phyloP scores from a whole-genome alignment of 2,113 vertebrate species.

The Morone chrysops region DNA sequence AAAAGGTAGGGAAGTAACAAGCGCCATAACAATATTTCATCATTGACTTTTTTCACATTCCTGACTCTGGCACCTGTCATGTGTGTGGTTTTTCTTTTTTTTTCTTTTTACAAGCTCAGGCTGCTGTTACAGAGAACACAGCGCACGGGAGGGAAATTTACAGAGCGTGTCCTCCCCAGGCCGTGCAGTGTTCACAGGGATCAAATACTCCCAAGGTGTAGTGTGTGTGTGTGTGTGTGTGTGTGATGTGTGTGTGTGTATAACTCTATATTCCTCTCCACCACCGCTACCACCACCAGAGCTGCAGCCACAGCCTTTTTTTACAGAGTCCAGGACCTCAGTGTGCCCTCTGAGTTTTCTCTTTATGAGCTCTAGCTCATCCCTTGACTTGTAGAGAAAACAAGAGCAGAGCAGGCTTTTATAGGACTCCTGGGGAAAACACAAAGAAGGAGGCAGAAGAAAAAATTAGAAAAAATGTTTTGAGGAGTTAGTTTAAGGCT shows the following conservation, averaged over 20 bases:
- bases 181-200: conserved; percentile 70
- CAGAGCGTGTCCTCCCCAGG: conserved; percentile 78
- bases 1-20: conserved; percentile 12
- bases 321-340: conserved; percentile 74
- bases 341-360: conserved; percentile 68
- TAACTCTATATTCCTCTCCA: conserved; percentile 67
- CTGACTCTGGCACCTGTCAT: conserved; percentile 82
- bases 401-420: conserved; percentile 70
- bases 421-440: conserved; percentile 69
- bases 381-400: conserved; percentile 77
- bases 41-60: conserved; percentile 64
- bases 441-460: conserved; percentile 36
- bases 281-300: conserved; percentile 40
- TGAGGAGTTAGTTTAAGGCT: conserved; percentile 52
- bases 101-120: conserved; percentile 68
- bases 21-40: conserved; percentile 57
- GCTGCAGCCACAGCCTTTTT: conserved; percentile 51
- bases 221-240: conserved; percentile 32
- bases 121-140: conserved; percentile 68
- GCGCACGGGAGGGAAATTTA: conserved; percentile 72
- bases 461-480: conserved; percentile 23
- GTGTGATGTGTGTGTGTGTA: conserved; percentile 34
- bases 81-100: conserved; percentile 62
- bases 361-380: conserved; percentile 80
- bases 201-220: conserved; percentile 79